Percentiles rank a stretch among this genome's conserved stretches.
phyloP scores from a whole-genome alignment of 2,888 invertebrate species.

The Anthophora plumipes region DNA sequence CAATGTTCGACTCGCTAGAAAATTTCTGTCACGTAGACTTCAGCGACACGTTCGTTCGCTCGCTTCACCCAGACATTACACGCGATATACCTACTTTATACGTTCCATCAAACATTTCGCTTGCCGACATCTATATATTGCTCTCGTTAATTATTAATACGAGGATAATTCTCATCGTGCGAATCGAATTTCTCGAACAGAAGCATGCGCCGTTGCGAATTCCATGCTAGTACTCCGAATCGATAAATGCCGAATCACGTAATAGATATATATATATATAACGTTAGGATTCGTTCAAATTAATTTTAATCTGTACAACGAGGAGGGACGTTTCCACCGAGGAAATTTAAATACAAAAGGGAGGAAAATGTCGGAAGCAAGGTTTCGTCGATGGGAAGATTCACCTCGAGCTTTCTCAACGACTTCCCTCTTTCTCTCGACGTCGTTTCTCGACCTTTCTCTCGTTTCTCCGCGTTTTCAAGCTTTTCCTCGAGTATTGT shows the following conservation, averaged over 20 bases:
- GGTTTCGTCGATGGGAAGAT: not conserved
- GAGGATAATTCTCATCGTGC: not conserved
- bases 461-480: slow-evolving; percentile 21
- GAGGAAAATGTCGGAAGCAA: not conserved
- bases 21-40: slow-evolving; percentile 29
- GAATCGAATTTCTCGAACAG: not conserved
- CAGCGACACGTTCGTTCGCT: not conserved
- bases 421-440: not conserved
- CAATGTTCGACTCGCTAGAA: not conserved
- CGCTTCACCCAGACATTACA: not conserved
- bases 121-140: no score
- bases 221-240: not conserved
- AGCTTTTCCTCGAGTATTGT: slow-evolving; percentile 37
- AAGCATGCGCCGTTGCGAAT: not conserved
- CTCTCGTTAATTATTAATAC: not conserved
- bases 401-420: not conserved
- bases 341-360: not conserved
- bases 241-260: no score
- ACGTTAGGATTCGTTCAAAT: no score
- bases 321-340: no score
- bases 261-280: no score
- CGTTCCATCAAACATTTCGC: no score
- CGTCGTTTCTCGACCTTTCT: slow-evolving; percentile 8
- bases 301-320: no score
- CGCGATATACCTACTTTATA: not conserved